Evolutionary conservation across 2,888 invertebrate species (phyloP).

Genomic region (Cyaniris semiargus): DNA sequence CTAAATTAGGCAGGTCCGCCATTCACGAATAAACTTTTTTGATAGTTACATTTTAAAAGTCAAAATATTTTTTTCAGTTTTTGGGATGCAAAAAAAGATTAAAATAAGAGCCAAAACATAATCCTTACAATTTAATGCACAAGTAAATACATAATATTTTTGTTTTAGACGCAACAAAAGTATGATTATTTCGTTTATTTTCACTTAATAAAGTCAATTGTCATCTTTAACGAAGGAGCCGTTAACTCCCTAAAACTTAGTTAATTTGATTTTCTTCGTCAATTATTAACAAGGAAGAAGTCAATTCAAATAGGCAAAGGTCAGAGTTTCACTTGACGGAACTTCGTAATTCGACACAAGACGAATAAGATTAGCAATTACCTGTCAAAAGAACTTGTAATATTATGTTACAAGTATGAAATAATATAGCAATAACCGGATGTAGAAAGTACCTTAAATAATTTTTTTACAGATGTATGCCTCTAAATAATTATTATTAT

Average conservation of each 20-base stretch:
- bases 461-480: no score
- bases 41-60: background rate
- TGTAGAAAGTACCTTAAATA: background rate
- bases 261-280: conserved; percentile 41
- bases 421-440: background rate
- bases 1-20: no score
- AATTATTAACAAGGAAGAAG: conserved; percentile 4
- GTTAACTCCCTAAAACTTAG: conserved; percentile 41
- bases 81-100: background rate
- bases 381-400: background rate
- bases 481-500: no score
- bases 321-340: background rate
- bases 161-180: background rate
- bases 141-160: background rate
- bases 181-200: conserved; percentile 30
- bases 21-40: no score
- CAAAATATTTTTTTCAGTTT: background rate
- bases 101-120: background rate
- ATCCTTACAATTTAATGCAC: background rate
- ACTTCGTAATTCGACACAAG: background rate
- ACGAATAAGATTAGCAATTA: background rate
- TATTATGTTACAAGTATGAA: background rate
- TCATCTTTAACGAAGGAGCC: conserved; percentile 40
- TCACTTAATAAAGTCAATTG: conserved; percentile 43
- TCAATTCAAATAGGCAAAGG: background rate